Base-by-base conservation (phyloP, 1,140 invertebrate species). In the Pseudomyrmex dendroicus region DNA sequence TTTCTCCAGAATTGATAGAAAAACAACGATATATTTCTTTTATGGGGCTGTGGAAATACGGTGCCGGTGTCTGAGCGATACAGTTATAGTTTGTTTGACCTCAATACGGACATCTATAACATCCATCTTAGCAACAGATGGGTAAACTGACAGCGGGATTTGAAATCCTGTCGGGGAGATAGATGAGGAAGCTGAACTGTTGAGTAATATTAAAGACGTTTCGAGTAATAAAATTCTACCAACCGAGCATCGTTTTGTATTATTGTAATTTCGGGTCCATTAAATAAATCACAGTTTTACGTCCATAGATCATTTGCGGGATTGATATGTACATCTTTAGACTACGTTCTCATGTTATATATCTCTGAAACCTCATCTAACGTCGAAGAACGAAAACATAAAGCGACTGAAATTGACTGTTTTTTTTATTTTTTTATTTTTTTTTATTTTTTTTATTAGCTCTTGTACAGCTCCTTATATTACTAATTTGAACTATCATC, bases 161-260 rank as follows among this genome's bases (percentile, higher is more conserved):
- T 78, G 76, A 44, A 78, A 78, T 78, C 35, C 64, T 78, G 76
- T 78, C 64, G 52, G 52, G 25, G 64, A 78, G 76, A 78, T 78
- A 78, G 76, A 78, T 78, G 76, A 57, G 35, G 22, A 70, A 78
- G 20, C 76, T 64, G 64, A 78, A 78, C 35, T 20, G 64, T 70
- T 78, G 74, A 78, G 76, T 78, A 78, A 78, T 78, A 78, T 78
- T 78, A 78, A 78, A 78, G 76, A 78, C 57, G 76, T 68, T 70
- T 67, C 52, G 52, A 57, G 76, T 70, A 78, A 78, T 70, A 78
- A 70, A 78, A 78, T 68, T 68, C 64, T 78, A 70, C 48, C 48
- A 1, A 52, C 68, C 76, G 25, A 35, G 35, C 20, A 70, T 70
- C 63, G 52, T 78, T 78, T 78, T 78, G 57, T 78, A 78, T 78